Percentiles rank a stretch among this genome's conserved stretches.
Conservation (phyloP, 2,113 vertebrate species). For the Barnardius zonarius region DNA sequence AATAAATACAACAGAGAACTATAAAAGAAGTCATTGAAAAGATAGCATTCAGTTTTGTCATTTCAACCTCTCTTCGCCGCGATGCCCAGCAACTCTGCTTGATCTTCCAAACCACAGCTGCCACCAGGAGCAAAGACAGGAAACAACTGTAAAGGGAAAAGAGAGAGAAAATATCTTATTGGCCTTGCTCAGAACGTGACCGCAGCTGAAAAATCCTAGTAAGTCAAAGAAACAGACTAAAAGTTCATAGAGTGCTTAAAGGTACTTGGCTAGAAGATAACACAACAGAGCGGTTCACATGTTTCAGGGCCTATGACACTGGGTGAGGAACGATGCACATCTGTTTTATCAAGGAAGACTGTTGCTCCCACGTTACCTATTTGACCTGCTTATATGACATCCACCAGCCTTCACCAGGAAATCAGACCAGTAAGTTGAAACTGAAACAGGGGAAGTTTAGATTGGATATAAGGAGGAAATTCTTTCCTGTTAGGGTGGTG, state of each 20-base stretch:
- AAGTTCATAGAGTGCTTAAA: not conserved
- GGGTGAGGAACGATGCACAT: not conserved
- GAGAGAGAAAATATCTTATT: not conserved
- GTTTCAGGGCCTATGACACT: not conserved
- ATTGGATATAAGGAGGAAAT: no score
- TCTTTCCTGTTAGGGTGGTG: no score
- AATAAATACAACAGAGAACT: not conserved
- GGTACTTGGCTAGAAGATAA: not conserved
- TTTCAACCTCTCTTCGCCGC: slow-evolving; percentile 86
- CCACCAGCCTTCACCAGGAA: not conserved
- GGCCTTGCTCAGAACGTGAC: not conserved
- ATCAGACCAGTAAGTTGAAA: not conserved
- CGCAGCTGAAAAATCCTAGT: not conserved
- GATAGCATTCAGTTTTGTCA: not conserved
- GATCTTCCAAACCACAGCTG: slow-evolving; percentile 96
- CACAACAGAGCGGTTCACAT: not conserved
- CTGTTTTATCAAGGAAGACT: not conserved
- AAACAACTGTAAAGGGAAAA: slow-evolving; percentile 82
- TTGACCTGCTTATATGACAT: not conserved
- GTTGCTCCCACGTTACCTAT: not conserved
- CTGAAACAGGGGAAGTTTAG: no score
- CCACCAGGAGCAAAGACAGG: slow-evolving; percentile 92
- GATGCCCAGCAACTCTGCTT: slow-evolving; percentile 97
- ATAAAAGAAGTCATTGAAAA: not conserved
- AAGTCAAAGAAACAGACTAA: not conserved